phyloP scores from a whole-genome alignment of 1,140 invertebrate species.

The Subanguina moxae region DNA sequence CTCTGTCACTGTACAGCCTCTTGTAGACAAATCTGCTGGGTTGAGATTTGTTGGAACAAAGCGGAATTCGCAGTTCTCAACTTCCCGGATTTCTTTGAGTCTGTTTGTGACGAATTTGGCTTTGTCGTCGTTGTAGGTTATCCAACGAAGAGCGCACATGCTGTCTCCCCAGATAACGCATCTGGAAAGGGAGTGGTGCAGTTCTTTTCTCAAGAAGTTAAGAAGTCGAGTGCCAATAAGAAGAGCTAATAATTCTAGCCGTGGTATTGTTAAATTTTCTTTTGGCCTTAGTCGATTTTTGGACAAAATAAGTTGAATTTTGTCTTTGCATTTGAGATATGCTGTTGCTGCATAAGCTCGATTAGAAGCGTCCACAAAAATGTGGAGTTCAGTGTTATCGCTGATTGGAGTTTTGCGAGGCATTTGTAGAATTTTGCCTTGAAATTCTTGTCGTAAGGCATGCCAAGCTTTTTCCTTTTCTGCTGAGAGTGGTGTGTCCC shows the following conservation, averaged over 20 bases:
- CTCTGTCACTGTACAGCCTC: conserved; percentile 19
- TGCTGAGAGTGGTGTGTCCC: background rate
- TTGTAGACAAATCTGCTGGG: conserved; percentile 24
- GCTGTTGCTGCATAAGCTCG: conserved; percentile 19
- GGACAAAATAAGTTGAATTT: conserved; percentile 5
- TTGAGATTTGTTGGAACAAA: conserved; percentile 22
- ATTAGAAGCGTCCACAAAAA: conserved; percentile 29
- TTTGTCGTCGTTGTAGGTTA: conserved; percentile 3
- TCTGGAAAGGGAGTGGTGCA: background rate
- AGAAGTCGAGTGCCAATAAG: conserved; percentile 4
- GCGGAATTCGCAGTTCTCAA: background rate
- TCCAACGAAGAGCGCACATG: conserved; percentile 16
- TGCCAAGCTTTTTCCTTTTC: background rate
- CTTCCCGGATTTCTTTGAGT: conserved; percentile 5
- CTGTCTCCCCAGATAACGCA: conserved; percentile 34
- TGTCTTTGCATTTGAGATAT: conserved; percentile 8
- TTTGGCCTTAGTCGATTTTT: conserved; percentile 23
- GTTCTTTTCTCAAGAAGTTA: conserved; percentile 1
- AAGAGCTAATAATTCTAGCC: conserved; percentile 27
- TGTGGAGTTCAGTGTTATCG: conserved; percentile 17
- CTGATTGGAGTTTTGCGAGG: background rate
- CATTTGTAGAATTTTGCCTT: background rate
- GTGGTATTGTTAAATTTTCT: conserved; percentile 22
- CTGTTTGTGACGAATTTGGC: conserved; percentile 26
- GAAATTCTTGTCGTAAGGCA: background rate